Conservation (phyloP, 1,140 invertebrate genomes). For the Hormaphis cornu region DNA sequence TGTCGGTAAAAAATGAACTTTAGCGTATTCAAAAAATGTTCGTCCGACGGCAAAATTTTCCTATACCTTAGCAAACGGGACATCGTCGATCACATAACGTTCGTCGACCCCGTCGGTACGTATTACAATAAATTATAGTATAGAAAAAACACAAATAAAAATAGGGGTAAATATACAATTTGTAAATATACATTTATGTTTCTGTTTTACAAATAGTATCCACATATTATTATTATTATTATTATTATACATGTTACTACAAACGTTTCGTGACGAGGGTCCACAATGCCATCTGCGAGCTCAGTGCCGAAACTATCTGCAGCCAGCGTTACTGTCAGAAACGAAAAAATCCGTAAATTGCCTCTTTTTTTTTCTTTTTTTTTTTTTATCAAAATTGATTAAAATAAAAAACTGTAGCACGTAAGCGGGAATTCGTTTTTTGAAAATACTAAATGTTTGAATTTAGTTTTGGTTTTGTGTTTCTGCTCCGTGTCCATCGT, state of each 20-base stretch:
- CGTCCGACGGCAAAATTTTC: constrained; percentile 88
- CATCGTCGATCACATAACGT: constrained; percentile 87
- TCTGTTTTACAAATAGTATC: not conserved
- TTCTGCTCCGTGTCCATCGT: too few species aligned
- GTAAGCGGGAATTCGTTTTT: too few species aligned
- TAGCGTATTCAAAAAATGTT: constrained; percentile 91
- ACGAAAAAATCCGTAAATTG: too few species aligned
- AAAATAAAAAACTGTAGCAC: too few species aligned
- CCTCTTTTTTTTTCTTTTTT: too few species aligned
- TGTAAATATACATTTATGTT: not conserved
- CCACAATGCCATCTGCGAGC: too few species aligned
- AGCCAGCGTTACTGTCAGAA: too few species aligned
- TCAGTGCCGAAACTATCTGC: too few species aligned
- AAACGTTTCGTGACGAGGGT: not conserved
- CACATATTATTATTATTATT: not conserved
- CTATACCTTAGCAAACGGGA: constrained; percentile 92
- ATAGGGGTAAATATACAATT: not conserved
- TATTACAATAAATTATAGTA: constrained; percentile 24
- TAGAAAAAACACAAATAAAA: not conserved
- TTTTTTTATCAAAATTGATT: too few species aligned
- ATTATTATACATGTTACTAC: not conserved
- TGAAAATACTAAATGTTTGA: too few species aligned
- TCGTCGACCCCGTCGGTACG: constrained; percentile 85
- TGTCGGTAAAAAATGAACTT: too few species aligned
- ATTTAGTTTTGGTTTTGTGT: too few species aligned